Evolutionary conservation across 2,888 invertebrate species (phyloP).

Genomic region (Sclerodermus sp.): DNA sequence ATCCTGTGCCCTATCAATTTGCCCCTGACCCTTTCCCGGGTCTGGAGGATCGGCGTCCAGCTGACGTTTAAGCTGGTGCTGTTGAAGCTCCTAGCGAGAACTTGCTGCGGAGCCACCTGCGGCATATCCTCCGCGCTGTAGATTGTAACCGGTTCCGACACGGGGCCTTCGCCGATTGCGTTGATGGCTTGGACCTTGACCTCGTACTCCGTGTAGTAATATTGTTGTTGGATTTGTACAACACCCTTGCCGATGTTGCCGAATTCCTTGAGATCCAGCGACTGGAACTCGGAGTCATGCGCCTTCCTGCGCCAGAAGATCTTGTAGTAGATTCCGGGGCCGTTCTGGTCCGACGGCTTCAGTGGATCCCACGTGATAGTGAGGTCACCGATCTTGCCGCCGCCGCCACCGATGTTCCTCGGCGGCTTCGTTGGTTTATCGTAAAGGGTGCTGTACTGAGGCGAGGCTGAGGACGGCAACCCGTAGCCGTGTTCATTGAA

Average conservation of each 20-base stretch:
- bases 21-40: slow-evolving; percentile 86
- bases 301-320: slow-evolving; percentile 82
- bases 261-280: slow-evolving; percentile 68
- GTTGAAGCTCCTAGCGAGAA: slow-evolving; percentile 79
- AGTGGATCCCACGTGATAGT: slow-evolving; percentile 88
- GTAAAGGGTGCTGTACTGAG: slow-evolving; percentile 80
- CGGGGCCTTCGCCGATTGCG: slow-evolving; percentile 78
- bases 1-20: slow-evolving; percentile 91
- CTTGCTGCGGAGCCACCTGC: slow-evolving; percentile 78
- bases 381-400: slow-evolving; percentile 93
- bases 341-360: slow-evolving; percentile 79
- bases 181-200: slow-evolving; percentile 86
- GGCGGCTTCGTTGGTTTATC: slow-evolving; percentile 80
- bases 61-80: slow-evolving; percentile 90
- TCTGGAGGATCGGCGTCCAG: too few relatives aligned
- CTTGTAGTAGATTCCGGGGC: slow-evolving; percentile 86
- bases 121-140: slow-evolving; percentile 93
- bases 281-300: slow-evolving; percentile 76
- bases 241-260: slow-evolving; percentile 81
- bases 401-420: slow-evolving; percentile 84
- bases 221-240: slow-evolving; percentile 71
- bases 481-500: slow-evolving; percentile 84
- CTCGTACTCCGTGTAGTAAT: slow-evolving; percentile 81
- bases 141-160: slow-evolving; percentile 73
- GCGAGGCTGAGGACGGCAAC: slow-evolving; percentile 79